Base-by-base conservation (phyloP, 2,113 vertebrate species). In the Dicentrarchus labrax region DNA sequence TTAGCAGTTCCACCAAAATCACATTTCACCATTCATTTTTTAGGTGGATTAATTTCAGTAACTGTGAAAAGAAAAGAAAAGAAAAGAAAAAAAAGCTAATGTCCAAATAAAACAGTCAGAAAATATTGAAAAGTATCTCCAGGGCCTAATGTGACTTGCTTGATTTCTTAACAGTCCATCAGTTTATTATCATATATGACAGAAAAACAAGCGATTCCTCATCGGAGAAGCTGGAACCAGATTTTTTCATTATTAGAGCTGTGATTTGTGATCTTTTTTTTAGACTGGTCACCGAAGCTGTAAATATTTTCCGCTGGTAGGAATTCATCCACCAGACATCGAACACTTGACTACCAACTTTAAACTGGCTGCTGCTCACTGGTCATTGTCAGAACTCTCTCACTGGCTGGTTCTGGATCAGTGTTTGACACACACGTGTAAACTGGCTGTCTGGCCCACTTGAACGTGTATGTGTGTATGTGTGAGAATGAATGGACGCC, bases 401-500 rank as follows among this genome's bases (percentile, higher is more conserved):
- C 50, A 1, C 56, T 38, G 60, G 30, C 30, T 78, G 61, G 22
- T 48, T 71, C 57, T 81, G 67, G 53, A 66, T 54, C 50, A 12
- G 56, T 76, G 61, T 61, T 57, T 50, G 80, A 71, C 70, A 51
- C 67, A 68, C 77, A 64, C 0, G 43, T 69, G 24, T 57, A 56
- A 8, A 79, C 74, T 82, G 78, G 78, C 62, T 70, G 79, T 84
- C 72, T 81, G 86, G 68, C 79, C 77, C 84, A 86, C 66, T 79
- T 85, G 77, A 88, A 85, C 16, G 51, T 70, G 61, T 69, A 67
- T 70, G 74, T 78, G 80, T 19, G 36, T 43, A 21, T 24, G 11
- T 48, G 53, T 47, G 30, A 22, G 71, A 45, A 8, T 17, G 82
- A 56, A 39, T 79, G 66, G 30, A 82, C 78, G 72, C 69, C 62